These are phyloP conservation scores for Herminia tarsipennalis DNA, from an alignment of 2,888 invertebrate species.

Conservation along the genomic window DNA sequence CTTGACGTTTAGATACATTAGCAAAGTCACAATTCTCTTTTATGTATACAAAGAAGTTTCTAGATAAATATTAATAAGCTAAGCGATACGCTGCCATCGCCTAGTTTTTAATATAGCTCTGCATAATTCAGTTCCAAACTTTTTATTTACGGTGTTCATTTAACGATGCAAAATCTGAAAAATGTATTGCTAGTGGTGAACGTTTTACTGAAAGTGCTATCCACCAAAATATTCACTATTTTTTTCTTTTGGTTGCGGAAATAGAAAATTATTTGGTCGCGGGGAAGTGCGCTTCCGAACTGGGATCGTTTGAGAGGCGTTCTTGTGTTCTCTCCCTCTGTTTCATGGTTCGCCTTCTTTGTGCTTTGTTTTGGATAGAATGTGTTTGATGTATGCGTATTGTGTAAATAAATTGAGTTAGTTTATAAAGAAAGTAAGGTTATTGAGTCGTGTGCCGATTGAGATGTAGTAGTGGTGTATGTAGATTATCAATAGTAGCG, in stretches of 20 bases:
- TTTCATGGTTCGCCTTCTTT: constrained; percentile 15
- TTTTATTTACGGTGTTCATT: neutral
- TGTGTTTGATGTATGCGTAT: neutral
- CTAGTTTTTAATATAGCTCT: neutral
- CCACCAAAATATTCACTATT: constrained; percentile 32
- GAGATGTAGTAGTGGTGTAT: neutral
- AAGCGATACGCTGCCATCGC: neutral
- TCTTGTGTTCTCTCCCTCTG: constrained; percentile 29
- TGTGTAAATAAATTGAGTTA: constrained; percentile 4
- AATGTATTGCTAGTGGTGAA: constrained; percentile 22
- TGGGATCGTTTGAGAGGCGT: constrained; percentile 44
- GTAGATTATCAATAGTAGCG: no score
- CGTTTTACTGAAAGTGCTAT: constrained; percentile 13
- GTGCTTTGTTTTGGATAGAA: constrained; percentile 15
- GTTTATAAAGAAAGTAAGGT: constrained; percentile 3
- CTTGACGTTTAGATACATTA: no score
- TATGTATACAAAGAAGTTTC: neutral
- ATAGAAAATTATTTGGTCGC: constrained; percentile 45
- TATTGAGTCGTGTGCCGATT: neutral
- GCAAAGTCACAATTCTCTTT: no score
- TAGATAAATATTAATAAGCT: neutral
- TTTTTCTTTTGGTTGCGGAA: constrained; percentile 36
- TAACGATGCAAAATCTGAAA: constrained; percentile 14
- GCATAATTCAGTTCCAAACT: neutral
- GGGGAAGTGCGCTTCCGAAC: constrained; percentile 35